These are phyloP conservation scores for Melanotus villosus DNA, from an alignment of 2,888 invertebrate species.

Conservation along the genomic window DNA sequence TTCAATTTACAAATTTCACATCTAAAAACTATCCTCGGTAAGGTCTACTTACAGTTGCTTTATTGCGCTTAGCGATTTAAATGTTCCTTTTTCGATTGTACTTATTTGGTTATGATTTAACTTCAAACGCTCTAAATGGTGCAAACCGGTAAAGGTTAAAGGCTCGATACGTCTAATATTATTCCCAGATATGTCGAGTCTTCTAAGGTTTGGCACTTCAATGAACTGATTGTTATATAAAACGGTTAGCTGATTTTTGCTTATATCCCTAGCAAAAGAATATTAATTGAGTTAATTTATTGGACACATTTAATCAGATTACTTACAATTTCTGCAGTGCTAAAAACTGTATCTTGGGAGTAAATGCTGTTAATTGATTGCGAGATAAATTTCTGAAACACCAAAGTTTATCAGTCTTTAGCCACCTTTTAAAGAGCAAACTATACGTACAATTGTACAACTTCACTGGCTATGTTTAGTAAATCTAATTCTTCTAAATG, in stretches of 20 bases:
- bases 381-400: conserved; percentile 78
- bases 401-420: no score
- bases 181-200: conserved; percentile 80
- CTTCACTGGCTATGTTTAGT: conserved; percentile 73
- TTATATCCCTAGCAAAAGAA: conserved; percentile 82
- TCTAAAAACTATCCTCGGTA: neutral
- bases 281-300: conserved; percentile 28
- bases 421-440: no score
- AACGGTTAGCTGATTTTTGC: conserved; percentile 81
- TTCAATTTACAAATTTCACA: no score
- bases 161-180: conserved; percentile 78
- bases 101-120: conserved; percentile 81
- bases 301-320: conserved; percentile 11
- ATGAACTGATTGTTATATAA: conserved; percentile 84
- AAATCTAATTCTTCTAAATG: conserved; percentile 76
- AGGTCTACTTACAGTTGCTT: conserved; percentile 85
- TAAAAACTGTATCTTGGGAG: conserved; percentile 76
- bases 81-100: conserved; percentile 79
- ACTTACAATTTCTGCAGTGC: conserved; percentile 81
- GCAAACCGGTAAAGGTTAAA: conserved; percentile 79
- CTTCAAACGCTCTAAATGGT: conserved; percentile 78
- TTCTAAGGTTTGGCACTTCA: conserved; percentile 79
- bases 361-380: conserved; percentile 74
- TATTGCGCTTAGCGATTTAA: conserved; percentile 77
- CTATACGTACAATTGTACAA: conserved; percentile 78